Base-by-base conservation (phyloP, 2,888 invertebrate species). In the Drosophila kambysellisi region DNA sequence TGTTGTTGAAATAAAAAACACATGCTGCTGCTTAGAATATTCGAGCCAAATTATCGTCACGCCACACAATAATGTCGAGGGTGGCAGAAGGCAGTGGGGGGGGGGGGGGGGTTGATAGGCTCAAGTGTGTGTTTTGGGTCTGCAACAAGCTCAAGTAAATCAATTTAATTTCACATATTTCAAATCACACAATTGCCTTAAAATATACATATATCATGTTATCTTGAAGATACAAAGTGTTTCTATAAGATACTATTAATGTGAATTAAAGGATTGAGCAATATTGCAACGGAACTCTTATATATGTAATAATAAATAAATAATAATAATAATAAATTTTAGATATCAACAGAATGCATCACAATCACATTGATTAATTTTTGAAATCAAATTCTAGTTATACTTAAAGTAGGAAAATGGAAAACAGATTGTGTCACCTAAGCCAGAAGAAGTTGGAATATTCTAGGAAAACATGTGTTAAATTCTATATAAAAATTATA, bases 1-100 rank as follows among this genome's bases (percentile, higher is more conserved):
- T 50, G 37, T 59, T 66, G 46, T 67, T 76, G 74, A 85, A 82
- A 80, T 70, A 65, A 65, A 72, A 71, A 78, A 74, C 88, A 86
- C 62, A 88, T 84, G 88, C 79, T 64, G 51, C 39, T 88, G 53
- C 56, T 67, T 85, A 82, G 71, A 70, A 60, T 65, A 57, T 46
- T 41, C 46, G 9, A 76, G 43, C 35, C 53, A 52, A 63, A 35
- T 20, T 48, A 57, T 52, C 50, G 37, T 61, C 52, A 63, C 43
- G 37, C 51, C n/a, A 46, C 25, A 39, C 20, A 48, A 37, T 9
- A 43, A 11, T 32, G 37, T 20, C 12, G 35, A 56, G 66, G 35
- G 52, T 9, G 20, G 33, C 15, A 3, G 37, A 17, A 12, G 7
- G 17, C 3, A 3, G 2, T 1, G 32, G 53, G 17, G 37, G 32